phyloP scores from a whole-genome alignment of 2,888 invertebrate genomes.

The Brachycybe producta region DNA sequence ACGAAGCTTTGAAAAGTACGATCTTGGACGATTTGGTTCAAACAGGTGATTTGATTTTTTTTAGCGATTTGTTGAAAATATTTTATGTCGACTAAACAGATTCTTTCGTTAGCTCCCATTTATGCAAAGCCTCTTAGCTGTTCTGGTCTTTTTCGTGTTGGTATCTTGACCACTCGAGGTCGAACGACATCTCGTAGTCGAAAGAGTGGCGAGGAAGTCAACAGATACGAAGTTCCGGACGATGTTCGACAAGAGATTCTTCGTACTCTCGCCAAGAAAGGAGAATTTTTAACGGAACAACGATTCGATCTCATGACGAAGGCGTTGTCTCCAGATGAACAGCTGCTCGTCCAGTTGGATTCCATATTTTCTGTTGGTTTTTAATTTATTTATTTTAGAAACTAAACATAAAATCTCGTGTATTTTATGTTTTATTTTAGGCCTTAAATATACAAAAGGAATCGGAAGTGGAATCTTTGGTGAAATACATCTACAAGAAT shows the following conservation, averaged over 20 bases:
- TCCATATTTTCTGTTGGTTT: not conserved
- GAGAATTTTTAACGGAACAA: not conserved
- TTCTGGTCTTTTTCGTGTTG: not conserved
- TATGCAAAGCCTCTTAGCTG: not conserved
- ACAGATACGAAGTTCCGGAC: not conserved
- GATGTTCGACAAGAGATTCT: not conserved
- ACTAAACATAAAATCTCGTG: not conserved
- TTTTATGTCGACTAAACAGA: too few relatives aligned
- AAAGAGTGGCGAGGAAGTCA: not conserved
- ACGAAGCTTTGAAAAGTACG: too few relatives aligned
- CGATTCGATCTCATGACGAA: not conserved
- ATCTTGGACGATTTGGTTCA: too few relatives aligned
- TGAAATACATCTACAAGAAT: not conserved
- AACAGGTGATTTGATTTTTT: too few relatives aligned
- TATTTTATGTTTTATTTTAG: not conserved
- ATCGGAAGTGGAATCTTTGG: not conserved
- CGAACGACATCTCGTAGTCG: not conserved
- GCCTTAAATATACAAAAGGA: not conserved
- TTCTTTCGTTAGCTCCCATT: not conserved
- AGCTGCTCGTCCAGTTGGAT: conserved; percentile 4
- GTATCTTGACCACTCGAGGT: conserved; percentile 1
- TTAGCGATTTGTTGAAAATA: too few relatives aligned
- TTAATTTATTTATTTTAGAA: not conserved
- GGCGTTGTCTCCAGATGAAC: not conserved
- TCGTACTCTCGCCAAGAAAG: not conserved